A percentile compares a stretch with the other conserved stretches of the same genome.
Conservation (phyloP, 2,888 invertebrate species). For the Molanna angustata region DNA sequence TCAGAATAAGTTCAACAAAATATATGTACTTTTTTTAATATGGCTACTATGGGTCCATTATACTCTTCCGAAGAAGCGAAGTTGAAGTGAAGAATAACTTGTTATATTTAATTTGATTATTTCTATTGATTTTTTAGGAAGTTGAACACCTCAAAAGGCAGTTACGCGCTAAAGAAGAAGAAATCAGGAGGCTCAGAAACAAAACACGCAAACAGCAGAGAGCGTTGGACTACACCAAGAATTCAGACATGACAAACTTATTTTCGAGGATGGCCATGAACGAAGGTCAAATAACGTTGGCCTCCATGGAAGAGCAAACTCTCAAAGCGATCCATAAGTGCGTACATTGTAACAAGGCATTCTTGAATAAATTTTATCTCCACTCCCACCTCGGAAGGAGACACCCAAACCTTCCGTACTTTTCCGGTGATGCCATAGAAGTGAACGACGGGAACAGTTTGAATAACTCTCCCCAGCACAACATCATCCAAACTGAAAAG, state of each 20-base stretch:
- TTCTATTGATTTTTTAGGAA: conserved; percentile 46
- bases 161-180: conserved; percentile 48
- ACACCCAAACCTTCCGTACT: conserved; percentile 44
- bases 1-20: no score
- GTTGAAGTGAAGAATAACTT: no score
- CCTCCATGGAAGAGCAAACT: conserved; percentile 41
- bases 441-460: conserved; percentile 31
- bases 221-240: conserved; percentile 13
- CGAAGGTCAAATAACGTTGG: conserved; percentile 6
- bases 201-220: conserved; percentile 42
- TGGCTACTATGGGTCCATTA: no score
- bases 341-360: conserved; percentile 64
- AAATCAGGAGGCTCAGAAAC: conserved; percentile 51
- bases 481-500: conserved; percentile 59
- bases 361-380: conserved; percentile 62
- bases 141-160: conserved; percentile 54
- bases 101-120: no score
- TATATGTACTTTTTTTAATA: no score
- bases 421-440: conserved; percentile 22
- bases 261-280: conserved; percentile 20
- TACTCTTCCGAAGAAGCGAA: no score
- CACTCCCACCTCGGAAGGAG: conserved; percentile 61
- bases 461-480: conserved; percentile 37
- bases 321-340: conserved; percentile 54
- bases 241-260: conserved; percentile 22